These are phyloP conservation scores for Trichomycterus rosablanca DNA, from an alignment of 2,113 vertebrate species.

Conservation along the genomic window DNA sequence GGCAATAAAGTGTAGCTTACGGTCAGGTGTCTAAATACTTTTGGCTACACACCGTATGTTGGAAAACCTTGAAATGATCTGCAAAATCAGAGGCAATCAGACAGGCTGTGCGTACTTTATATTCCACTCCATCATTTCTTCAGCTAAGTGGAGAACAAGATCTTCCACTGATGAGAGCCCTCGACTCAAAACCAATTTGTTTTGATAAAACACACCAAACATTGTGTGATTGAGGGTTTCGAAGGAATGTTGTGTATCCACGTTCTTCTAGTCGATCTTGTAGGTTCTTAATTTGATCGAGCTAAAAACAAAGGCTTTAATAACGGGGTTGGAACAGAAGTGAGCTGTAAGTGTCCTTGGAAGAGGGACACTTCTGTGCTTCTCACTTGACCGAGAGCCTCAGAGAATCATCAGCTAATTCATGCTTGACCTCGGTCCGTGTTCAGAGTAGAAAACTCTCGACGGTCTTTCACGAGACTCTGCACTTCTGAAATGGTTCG, in stretches of 20 bases:
- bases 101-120: too few species aligned
- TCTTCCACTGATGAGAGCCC: slow-evolving; percentile 12
- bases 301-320: slow-evolving; percentile 5
- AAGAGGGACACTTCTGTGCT: not conserved
- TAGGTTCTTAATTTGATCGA: too few species aligned
- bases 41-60: too few species aligned
- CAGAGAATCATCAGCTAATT: slow-evolving; percentile 14
- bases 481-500: slow-evolving; percentile 10
- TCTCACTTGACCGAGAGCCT: not conserved
- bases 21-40: too few species aligned
- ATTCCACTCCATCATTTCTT: too few species aligned
- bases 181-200: slow-evolving; percentile 18
- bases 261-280: slow-evolving; percentile 27
- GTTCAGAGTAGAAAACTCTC: slow-evolving; percentile 10
- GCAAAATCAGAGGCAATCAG: too few species aligned
- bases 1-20: too few species aligned
- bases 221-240: not conserved
- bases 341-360: slow-evolving; percentile 3
- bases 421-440: slow-evolving; percentile 11
- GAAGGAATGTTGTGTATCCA: not conserved
- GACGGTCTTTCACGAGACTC: not conserved
- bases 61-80: too few species aligned
- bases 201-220: not conserved
- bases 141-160: not conserved
- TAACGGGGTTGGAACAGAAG: not conserved